Evolutionary conservation across 1,140 invertebrate genomes (phyloP).

Genomic region (Proctacanthus coquilletti): DNA sequence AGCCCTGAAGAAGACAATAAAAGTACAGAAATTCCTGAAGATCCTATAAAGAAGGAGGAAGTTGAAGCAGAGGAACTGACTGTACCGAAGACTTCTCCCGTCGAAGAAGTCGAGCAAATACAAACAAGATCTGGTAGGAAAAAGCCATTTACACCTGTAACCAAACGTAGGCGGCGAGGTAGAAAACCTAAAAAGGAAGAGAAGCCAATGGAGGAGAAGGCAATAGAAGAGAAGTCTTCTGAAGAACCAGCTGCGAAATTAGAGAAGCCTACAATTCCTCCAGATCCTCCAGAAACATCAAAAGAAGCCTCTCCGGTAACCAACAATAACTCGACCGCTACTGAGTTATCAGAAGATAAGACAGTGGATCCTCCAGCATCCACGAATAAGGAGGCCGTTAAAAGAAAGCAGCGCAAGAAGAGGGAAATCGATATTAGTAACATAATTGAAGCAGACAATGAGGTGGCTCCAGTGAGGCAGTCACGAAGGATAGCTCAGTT

Average conservation of each 20-base stretch:
- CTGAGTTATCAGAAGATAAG: too few relatives aligned
- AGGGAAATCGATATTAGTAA: conserved; percentile 34
- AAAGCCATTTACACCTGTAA: too few relatives aligned
- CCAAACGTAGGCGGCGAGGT: too few relatives aligned
- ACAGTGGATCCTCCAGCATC: neutral
- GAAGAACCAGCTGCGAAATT: neutral
- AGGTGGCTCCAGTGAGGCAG: conserved; percentile 45
- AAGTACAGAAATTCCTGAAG: neutral
- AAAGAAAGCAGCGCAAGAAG: conserved; percentile 35
- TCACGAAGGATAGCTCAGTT: conserved; percentile 69
- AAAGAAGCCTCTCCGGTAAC: too few relatives aligned
- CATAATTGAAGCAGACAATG: conserved; percentile 19
- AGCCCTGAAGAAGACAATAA: neutral
- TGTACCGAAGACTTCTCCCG: neutral
- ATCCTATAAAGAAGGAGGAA: neutral
- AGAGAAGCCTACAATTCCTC: too few relatives aligned
- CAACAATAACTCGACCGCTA: too few relatives aligned
- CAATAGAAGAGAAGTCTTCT: neutral
- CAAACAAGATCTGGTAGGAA: neutral
- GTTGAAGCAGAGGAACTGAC: neutral
- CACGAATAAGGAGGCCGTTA: conserved; percentile 13
- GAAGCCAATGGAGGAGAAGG: conserved; percentile 5
- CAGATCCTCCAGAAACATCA: too few relatives aligned
- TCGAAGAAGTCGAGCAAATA: conserved; percentile 2
- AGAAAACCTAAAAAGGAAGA: conserved; percentile 1